Percentiles rank a stretch among this genome's conserved stretches.
Evolutionary conservation across 1,140 invertebrate genomes (phyloP).

Genomic region (Reticulitermes speratus): DNA sequence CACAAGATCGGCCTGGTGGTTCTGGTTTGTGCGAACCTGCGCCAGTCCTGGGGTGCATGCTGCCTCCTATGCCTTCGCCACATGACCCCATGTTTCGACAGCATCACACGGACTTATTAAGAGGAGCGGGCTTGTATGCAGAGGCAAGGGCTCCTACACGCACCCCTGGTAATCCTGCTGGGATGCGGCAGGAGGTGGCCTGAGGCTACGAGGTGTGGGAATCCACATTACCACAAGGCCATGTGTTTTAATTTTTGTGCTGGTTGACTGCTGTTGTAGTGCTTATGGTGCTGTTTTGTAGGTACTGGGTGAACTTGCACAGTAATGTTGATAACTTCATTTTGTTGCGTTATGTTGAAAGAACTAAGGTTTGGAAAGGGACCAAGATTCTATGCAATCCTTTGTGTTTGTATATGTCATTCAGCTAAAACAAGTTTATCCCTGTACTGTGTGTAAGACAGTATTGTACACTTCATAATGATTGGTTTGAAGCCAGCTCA

Average conservation of each 20-base stretch:
- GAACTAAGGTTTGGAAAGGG: too few species aligned
- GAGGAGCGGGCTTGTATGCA: slow-evolving; percentile 34
- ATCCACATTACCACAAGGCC: not conserved
- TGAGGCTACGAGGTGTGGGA: slow-evolving; percentile 4
- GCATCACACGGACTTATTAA: slow-evolving; percentile 33
- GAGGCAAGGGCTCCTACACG: slow-evolving; percentile 29
- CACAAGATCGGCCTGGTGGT: not conserved
- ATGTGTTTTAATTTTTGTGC: not conserved
- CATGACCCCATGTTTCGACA: slow-evolving; percentile 33
- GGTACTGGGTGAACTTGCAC: too few species aligned
- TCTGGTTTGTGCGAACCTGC: slow-evolving; percentile 24
- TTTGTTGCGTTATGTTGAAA: too few species aligned
- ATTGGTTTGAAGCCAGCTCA: too few species aligned
- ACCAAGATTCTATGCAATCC: too few species aligned
- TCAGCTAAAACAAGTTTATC: too few species aligned
- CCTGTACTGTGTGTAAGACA: too few species aligned
- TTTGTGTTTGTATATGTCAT: too few species aligned
- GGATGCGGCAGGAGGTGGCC: slow-evolving; percentile 27
- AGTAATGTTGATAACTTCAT: too few species aligned
- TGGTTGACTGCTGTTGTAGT: too few species aligned
- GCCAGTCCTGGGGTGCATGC: slow-evolving; percentile 24
- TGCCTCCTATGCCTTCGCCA: slow-evolving; percentile 23
- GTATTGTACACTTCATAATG: too few species aligned
- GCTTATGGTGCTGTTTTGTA: too few species aligned
- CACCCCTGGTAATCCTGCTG: not conserved